Percentiles rank a stretch among this genome's conserved stretches.
phyloP scores from a whole-genome alignment of 2,888 invertebrate genomes.

The Amphipyra berbera region DNA sequence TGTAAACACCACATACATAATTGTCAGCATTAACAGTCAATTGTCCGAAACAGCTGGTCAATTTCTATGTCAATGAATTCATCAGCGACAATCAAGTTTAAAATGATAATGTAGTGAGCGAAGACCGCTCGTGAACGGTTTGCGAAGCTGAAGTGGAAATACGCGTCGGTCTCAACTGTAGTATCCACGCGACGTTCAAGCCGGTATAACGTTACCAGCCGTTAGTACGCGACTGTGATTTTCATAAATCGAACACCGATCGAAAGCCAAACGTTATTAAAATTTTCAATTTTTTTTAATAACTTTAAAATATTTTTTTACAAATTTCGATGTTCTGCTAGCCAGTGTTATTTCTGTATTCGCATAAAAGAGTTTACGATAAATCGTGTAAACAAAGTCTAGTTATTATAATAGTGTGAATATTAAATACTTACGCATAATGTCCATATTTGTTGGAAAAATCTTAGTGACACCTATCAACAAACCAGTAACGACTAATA shows the following conservation, averaged over 20 bases:
- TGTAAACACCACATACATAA: background rate
- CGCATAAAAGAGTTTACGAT: background rate
- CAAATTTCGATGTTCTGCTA: slow-evolving; percentile 9
- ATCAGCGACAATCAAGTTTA: slow-evolving; percentile 69
- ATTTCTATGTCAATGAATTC: slow-evolving; percentile 75
- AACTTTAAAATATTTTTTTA: background rate
- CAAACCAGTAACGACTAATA: slow-evolving; percentile 36
- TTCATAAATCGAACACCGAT: slow-evolving; percentile 50
- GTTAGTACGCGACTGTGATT: slow-evolving; percentile 57
- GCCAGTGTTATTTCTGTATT: slow-evolving; percentile 43
- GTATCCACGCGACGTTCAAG: slow-evolving; percentile 73
- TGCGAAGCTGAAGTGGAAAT: slow-evolving; percentile 54
- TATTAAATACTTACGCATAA: slow-evolving; percentile 9
- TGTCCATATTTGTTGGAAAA: slow-evolving; percentile 21
- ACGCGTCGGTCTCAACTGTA: slow-evolving; percentile 58
- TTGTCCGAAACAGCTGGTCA: slow-evolving; percentile 66
- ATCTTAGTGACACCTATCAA: slow-evolving; percentile 27
- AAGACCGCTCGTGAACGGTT: slow-evolving; percentile 45
- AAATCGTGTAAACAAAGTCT: slow-evolving; percentile 12
- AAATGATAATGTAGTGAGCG: slow-evolving; percentile 45
- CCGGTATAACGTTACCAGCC: slow-evolving; percentile 70
- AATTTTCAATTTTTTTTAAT: slow-evolving; percentile 7
- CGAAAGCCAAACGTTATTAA: slow-evolving; percentile 33
- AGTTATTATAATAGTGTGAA: slow-evolving; percentile 10
- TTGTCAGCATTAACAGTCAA: slow-evolving; percentile 44